Evolutionary conservation across 2,113 vertebrate genomes (phyloP), one percentile per base, ranked within the genome.

Genomic region (Cyphomyrus discorhynchus): DNA sequence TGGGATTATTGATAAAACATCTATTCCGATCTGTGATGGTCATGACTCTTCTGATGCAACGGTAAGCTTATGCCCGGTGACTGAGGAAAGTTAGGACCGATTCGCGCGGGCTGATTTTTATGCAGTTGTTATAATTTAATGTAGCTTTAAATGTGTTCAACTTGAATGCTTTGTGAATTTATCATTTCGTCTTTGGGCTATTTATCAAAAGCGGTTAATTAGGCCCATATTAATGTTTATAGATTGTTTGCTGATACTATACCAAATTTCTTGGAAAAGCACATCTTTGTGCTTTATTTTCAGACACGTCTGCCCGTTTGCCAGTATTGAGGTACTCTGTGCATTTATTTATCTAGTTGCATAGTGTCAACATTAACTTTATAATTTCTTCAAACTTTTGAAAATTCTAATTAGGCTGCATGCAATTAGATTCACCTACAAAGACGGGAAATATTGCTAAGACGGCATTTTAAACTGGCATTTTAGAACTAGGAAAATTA

Each of bases 1-100:
- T 96, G 96, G 95, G 94, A 82, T 94, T 91, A 31, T 92, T 92
- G 5, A 47, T 93, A 66, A 88, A 93, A 88, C 94, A 93, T 92
- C 15, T 95, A 70, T 92, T 95, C 6, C 93, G 93, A 90, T 89
- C 92, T 85, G 70, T 95, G 91, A 89, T 95, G 90, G 83, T 94
- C 58, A 39, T 95, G 90, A 93, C 92, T 91, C 92, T 95, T 82
- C 42, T 95, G 89, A 91, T 94, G 91, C 94, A 93, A 95, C 95
- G 95, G 96, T 96, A 93, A 95, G 94, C 92, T 62, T 13, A 21
- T 66, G 39, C 3, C 10, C 49, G 9, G 19, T 58, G 19, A 58
- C 53, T 27, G 19, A 45, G 46, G 11, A 66, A 45, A 66, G 42
- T 39, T 24, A 10, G 15, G 52, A 35, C 24, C 31, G 19, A 17